Evolutionary conservation across 2,113 vertebrate species (phyloP).

Genomic region (Hemibagrus wyckioides): DNA sequence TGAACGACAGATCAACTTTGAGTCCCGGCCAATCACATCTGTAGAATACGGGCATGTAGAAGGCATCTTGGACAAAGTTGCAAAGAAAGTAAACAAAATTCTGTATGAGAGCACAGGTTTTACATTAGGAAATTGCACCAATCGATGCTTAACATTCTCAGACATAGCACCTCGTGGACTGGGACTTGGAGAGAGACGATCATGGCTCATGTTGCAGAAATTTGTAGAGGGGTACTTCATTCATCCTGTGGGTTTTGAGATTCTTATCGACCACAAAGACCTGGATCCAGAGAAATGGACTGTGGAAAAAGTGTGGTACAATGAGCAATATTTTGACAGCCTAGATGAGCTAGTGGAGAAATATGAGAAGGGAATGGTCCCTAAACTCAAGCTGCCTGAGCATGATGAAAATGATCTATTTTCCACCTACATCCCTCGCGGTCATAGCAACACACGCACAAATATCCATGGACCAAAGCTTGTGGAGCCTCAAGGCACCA

Average conservation of each 20-base stretch:
- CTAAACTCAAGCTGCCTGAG: slow-evolving; percentile 61
- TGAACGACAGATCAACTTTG: slow-evolving; percentile 61
- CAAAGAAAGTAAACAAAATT: slow-evolving; percentile 70
- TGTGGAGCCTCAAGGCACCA: slow-evolving; percentile 79
- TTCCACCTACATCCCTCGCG: slow-evolving; percentile 81
- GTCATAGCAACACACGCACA: slow-evolving; percentile 67
- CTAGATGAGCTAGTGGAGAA: slow-evolving; percentile 73
- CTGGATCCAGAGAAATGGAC: slow-evolving; percentile 75
- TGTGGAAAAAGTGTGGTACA: slow-evolving; percentile 84
- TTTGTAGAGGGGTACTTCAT: slow-evolving; percentile 84
- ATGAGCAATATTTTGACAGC: slow-evolving; percentile 79
- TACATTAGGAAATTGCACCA: slow-evolving; percentile 72
- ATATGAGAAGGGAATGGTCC: slow-evolving; percentile 70
- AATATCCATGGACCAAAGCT: slow-evolving; percentile 73
- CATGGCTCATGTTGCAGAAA: slow-evolving; percentile 86
- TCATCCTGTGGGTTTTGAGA: slow-evolving; percentile 86
- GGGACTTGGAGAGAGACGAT: slow-evolving; percentile 78
- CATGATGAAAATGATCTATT: slow-evolving; percentile 64
- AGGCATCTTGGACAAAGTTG: slow-evolving; percentile 52
- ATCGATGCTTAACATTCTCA: slow-evolving; percentile 80
- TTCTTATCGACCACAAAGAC: slow-evolving; percentile 81
- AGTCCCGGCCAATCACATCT: slow-evolving; percentile 72
- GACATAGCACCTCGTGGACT: slow-evolving; percentile 83
- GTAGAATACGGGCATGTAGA: slow-evolving; percentile 73
- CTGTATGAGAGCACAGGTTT: slow-evolving; percentile 77